A percentile compares a stretch with the other conserved stretches of the same genome.
These are phyloP conservation scores for Neria commutata DNA, from an alignment of 2,888 invertebrate species.

Conservation along the genomic window DNA sequence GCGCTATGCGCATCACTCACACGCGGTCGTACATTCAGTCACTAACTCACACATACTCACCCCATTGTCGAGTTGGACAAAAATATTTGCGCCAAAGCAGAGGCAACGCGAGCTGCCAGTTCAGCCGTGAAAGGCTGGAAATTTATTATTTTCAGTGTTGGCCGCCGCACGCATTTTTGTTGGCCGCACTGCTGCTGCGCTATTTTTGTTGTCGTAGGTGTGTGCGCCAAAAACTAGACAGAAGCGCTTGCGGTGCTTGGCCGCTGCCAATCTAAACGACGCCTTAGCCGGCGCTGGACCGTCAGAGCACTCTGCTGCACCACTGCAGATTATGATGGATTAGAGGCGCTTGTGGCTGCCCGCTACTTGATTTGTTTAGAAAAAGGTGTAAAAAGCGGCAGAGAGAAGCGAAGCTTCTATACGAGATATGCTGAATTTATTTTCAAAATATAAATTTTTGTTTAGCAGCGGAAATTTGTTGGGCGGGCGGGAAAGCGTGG, in stretches of 20 bases:
- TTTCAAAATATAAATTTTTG: too few relatives aligned
- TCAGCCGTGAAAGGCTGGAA: slow-evolving; percentile 51
- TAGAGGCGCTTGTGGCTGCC: too few relatives aligned
- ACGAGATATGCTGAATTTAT: too few relatives aligned
- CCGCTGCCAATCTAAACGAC: neutral
- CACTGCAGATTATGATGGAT: neutral
- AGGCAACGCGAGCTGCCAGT: slow-evolving; percentile 29
- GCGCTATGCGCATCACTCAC: slow-evolving; percentile 42
- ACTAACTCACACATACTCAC: neutral
- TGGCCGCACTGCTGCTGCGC: neutral
- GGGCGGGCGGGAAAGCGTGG: too few relatives aligned
- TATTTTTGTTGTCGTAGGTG: slow-evolving; percentile 27
- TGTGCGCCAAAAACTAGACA: slow-evolving; percentile 30
- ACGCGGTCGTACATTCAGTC: slow-evolving; percentile 18
- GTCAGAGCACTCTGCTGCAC: neutral
- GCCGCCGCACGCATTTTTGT: slow-evolving; percentile 8
- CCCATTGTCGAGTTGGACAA: neutral
- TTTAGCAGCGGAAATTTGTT: too few relatives aligned
- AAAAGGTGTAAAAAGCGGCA: too few relatives aligned
- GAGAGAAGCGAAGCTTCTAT: too few relatives aligned
- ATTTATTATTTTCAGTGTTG: slow-evolving; percentile 48
- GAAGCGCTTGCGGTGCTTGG: neutral
- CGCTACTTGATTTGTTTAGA: too few relatives aligned
- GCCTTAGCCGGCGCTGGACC: neutral
- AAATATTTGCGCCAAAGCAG: slow-evolving; percentile 10